Evolutionary conservation across 2,113 vertebrate genomes (phyloP).

Genomic region (Tretioscincus oriximinensis): DNA sequence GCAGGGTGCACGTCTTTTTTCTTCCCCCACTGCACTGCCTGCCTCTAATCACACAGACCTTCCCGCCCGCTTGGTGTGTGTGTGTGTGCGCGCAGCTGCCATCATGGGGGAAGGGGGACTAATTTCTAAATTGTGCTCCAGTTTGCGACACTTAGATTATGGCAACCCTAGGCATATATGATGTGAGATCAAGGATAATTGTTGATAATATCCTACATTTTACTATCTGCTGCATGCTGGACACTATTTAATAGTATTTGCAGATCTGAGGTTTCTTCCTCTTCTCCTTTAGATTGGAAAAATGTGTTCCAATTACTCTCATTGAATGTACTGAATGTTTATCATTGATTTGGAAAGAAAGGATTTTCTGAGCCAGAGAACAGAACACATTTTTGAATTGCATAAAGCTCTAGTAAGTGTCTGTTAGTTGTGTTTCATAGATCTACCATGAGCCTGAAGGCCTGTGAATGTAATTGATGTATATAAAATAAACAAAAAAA

Average conservation of each 20-base stretch:
- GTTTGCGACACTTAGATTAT: too few species aligned
- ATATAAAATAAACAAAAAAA: conserved; percentile 40
- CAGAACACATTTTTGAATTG: neutral
- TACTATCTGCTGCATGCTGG: neutral
- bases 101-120: too few species aligned
- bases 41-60: too few species aligned
- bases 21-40: too few species aligned
- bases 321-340: neutral
- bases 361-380: neutral
- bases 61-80: too few species aligned
- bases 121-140: too few species aligned
- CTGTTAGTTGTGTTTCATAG: rapidly evolving
- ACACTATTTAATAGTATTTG: neutral
- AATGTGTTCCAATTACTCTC: neutral
- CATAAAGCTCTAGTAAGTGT: neutral
- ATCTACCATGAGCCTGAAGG: neutral
- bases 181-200: too few species aligned
- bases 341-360: conserved; percentile 1
- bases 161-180: too few species aligned
- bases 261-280: neutral
- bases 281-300: neutral
- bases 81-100: too few species aligned
- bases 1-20: too few species aligned
- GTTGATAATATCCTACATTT: too few species aligned
- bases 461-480: conserved; percentile 13